A percentile compares a stretch with the other conserved stretches of the same genome.
Conservation (phyloP, 2,113 vertebrate species). For the Megaceryle torquata region DNA sequence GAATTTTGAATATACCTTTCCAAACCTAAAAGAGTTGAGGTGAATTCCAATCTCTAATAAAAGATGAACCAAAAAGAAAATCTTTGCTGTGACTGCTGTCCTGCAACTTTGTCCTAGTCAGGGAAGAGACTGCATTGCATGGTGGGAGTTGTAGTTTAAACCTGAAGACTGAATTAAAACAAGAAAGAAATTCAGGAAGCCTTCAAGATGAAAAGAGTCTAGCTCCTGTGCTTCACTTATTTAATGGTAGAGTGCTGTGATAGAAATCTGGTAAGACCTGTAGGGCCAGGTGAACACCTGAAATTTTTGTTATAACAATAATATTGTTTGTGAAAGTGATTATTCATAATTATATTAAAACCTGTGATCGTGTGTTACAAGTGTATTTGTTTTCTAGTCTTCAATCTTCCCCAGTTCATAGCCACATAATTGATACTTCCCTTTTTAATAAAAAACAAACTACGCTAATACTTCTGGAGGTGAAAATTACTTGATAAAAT, state of each 20-base stretch:
- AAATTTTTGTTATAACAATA: background rate
- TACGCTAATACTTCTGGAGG: background rate
- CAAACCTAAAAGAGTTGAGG: background rate
- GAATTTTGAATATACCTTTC: background rate
- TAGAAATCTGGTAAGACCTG: background rate
- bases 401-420: background rate
- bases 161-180: background rate
- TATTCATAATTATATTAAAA: background rate
- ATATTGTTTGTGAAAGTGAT: background rate
- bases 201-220: background rate
- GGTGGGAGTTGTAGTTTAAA: background rate
- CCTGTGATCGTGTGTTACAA: background rate
- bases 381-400: background rate
- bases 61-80: background rate
- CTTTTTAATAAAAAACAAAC: background rate
- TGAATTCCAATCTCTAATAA: background rate
- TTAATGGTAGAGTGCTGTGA: accelerated
- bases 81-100: background rate
- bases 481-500: background rate
- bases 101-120: background rate
- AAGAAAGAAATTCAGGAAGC: background rate
- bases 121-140: background rate
- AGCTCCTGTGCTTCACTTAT: background rate
- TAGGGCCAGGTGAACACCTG: background rate
- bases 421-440: background rate